Conservation (phyloP, 92 coral and sea anemone species). For the Virgularia gustaviana region DNA sequence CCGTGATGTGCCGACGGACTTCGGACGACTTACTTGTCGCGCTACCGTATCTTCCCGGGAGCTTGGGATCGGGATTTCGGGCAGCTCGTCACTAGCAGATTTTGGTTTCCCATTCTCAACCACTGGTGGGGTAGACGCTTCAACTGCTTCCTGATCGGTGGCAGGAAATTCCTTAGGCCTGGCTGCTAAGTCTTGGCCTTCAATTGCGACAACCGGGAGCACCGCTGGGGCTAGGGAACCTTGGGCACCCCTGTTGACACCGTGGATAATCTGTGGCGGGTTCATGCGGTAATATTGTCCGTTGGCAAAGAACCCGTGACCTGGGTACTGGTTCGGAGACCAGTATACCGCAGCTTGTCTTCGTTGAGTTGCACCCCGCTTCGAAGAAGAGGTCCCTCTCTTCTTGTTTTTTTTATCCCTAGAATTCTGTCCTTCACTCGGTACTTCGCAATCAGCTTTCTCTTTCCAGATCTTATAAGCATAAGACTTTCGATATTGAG, state of each 20-base stretch:
- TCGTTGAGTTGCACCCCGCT: neutral
- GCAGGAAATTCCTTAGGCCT: neutral
- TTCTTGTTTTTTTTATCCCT: neutral
- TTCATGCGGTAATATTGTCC: slow-evolving; percentile 29
- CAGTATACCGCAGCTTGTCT: slow-evolving; percentile 11
- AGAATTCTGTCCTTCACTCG: neutral
- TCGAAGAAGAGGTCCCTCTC: neutral
- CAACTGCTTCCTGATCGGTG: too few species aligned
- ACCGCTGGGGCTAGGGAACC: neutral
- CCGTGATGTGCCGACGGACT: too few species aligned
- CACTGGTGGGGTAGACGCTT: too few species aligned
- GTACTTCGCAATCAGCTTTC: slow-evolving; percentile 3
- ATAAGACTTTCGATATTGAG: slow-evolving; percentile 33
- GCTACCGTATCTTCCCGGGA: too few species aligned
- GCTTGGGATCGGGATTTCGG: too few species aligned
- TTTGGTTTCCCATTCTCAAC: too few species aligned
- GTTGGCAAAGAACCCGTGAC: slow-evolving; percentile 24
- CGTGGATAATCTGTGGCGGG: slow-evolving; percentile 6
- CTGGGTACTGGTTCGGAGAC: neutral
- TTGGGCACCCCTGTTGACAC: neutral
- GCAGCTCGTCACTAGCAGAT: too few species aligned
- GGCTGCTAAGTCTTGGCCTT: neutral
- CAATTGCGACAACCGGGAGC: neutral
- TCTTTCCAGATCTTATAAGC: slow-evolving; percentile 38
- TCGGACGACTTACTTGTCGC: too few species aligned